These are phyloP conservation scores for Pachyseris speciosa DNA, from an alignment of 64 coral and sea anemone genomes.

Conservation along the genomic window DNA sequence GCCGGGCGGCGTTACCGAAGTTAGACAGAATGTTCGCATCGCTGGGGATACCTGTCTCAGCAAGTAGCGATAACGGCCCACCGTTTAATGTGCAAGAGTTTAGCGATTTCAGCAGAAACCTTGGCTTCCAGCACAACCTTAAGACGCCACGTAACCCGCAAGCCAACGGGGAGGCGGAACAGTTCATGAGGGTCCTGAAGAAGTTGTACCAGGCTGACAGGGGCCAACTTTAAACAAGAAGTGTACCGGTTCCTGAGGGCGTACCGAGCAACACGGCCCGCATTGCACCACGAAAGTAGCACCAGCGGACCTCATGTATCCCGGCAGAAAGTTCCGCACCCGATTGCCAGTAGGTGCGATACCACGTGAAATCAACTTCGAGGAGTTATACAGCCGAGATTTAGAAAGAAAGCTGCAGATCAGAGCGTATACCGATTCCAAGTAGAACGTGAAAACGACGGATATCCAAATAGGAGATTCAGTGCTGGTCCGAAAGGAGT, in stretches of 20 bases:
- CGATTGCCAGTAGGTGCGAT: background rate
- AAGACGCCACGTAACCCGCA: slow-evolving; percentile 41
- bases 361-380: slow-evolving; percentile 7
- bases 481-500: background rate
- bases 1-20: background rate
- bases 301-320: slow-evolving; percentile 41
- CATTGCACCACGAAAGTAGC: slow-evolving; percentile 38
- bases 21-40: slow-evolving; percentile 17
- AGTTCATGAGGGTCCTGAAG: slow-evolving; percentile 50
- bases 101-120: slow-evolving; percentile 28
- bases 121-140: slow-evolving; percentile 29
- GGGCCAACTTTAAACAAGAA: background rate
- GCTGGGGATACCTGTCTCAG: background rate
- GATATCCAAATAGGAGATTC: background rate
- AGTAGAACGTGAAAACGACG: background rate
- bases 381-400: slow-evolving; percentile 7
- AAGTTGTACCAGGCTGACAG: slow-evolving; percentile 23
- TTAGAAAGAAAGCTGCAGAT: background rate
- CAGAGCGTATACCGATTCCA: background rate
- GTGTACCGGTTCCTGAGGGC: slow-evolving; percentile 39
- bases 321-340: slow-evolving; percentile 12
- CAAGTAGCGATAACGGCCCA: slow-evolving; percentile 14
- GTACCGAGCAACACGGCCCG: slow-evolving; percentile 33
- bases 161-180: slow-evolving; percentile 42
- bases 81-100: background rate